A percentile compares a stretch with the other conserved stretches of the same genome.
Evolutionary conservation across 2,888 invertebrate genomes (phyloP).

Genomic region (Mellilla xanthometata): DNA sequence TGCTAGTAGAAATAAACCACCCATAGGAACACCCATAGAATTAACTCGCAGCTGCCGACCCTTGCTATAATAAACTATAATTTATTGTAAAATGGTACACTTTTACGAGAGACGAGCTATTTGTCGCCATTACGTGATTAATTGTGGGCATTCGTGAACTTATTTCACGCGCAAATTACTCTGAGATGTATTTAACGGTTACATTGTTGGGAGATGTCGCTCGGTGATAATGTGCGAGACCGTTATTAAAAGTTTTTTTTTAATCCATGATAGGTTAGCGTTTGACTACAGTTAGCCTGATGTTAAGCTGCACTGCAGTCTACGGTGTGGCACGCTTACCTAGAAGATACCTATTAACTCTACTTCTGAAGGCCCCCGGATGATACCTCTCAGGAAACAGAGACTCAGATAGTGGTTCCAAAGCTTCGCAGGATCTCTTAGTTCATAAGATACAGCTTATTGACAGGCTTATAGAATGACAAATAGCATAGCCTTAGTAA

Average conservation of each 20-base stretch:
- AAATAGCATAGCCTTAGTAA: too few relatives aligned
- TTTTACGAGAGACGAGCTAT: conserved; percentile 15
- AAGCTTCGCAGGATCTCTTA: too few relatives aligned
- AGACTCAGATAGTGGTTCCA: too few relatives aligned
- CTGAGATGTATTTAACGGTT: conserved; percentile 5
- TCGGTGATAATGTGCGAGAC: background rate
- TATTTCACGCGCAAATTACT: conserved; percentile 16
- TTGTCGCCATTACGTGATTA: conserved; percentile 22
- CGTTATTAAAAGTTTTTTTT: conserved; percentile 2
- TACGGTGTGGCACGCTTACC: too few relatives aligned
- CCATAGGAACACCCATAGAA: conserved; percentile 37
- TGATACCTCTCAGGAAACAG: too few relatives aligned
- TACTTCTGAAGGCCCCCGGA: too few relatives aligned
- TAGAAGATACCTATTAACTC: too few relatives aligned
- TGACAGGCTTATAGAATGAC: too few relatives aligned
- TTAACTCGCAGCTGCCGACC: conserved; percentile 49
- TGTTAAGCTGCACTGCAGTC: too few relatives aligned
- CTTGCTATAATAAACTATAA: background rate
- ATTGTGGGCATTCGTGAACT: conserved; percentile 18
- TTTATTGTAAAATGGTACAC: conserved; percentile 5
- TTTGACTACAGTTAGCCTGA: too few relatives aligned
- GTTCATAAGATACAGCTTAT: too few relatives aligned
- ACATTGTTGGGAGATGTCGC: conserved; percentile 1
- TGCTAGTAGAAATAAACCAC: conserved; percentile 59
- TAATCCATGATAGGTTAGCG: too few relatives aligned